Evolutionary conservation across 2,113 vertebrate species (phyloP).

Genomic region (Pachycephala philippinensis): DNA sequence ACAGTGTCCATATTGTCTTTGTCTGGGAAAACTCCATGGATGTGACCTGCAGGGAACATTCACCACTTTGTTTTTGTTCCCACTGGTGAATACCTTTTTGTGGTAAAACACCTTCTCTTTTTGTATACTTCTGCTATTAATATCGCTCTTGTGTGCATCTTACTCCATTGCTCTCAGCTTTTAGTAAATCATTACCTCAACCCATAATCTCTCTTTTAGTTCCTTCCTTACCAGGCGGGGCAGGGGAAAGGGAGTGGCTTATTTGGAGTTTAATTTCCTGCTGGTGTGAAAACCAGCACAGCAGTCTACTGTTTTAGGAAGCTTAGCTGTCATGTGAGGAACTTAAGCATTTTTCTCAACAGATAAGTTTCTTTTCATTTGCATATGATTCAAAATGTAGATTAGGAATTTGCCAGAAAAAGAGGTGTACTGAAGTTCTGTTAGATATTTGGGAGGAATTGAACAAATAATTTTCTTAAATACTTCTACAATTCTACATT

Average conservation of each 20-base stretch:
- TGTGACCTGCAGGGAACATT: not conserved
- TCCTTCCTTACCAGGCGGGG: not conserved
- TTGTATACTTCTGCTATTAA: not conserved
- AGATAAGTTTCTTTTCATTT: constrained; percentile 3
- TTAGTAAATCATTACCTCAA: not conserved
- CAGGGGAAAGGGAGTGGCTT: not conserved
- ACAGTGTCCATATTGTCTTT: not conserved
- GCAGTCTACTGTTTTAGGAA: not conserved
- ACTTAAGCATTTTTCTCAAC: not conserved
- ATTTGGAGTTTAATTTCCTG: not conserved
- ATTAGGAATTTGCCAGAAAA: not conserved
- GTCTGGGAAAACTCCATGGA: not conserved
- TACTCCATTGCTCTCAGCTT: not conserved
- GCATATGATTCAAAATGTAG: not conserved
- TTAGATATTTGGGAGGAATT: not conserved
- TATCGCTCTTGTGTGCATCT: fast-evolving
- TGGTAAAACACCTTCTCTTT: not conserved
- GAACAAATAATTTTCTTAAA: not conserved
- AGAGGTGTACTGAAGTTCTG: not conserved
- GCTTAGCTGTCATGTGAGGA: not conserved
- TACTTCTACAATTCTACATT: not conserved
- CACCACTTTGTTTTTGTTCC: not conserved
- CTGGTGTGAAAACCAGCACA: not conserved
- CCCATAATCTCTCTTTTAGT: not conserved
- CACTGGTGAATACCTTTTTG: not conserved